A percentile compares a stretch with the other conserved stretches of the same genome.
Conservation (phyloP, 2,888 invertebrate species). For the Apamea anceps region DNA sequence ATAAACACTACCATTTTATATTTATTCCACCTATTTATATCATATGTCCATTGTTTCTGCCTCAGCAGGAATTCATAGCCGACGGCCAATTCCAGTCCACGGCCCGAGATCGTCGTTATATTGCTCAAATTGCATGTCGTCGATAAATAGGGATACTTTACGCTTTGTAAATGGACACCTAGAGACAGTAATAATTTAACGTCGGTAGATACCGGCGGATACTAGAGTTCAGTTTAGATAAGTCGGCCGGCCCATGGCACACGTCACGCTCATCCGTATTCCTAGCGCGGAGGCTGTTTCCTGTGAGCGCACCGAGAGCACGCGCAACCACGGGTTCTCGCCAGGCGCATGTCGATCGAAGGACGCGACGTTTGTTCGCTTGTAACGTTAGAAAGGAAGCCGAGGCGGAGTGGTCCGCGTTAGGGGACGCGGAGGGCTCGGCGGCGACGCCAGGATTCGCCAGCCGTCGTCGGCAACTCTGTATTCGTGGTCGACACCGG, state of each 20-base stretch:
- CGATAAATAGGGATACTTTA: constrained; percentile 73
- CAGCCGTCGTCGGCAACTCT: constrained; percentile 81
- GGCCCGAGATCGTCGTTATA: constrained; percentile 77
- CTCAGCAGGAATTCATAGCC: constrained; percentile 85
- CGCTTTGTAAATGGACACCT: constrained; percentile 69
- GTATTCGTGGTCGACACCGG: constrained; percentile 87
- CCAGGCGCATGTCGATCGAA: constrained; percentile 67
- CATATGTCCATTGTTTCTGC: constrained; percentile 87
- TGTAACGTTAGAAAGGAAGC: constrained; percentile 57
- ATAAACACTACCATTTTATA: constrained; percentile 83
- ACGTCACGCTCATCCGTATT: constrained; percentile 87
- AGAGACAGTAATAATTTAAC: constrained; percentile 73
- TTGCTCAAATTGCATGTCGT: constrained; percentile 77
- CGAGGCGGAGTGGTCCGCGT: constrained; percentile 53
- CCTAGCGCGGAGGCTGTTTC: constrained; percentile 85
- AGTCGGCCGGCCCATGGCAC: constrained; percentile 73
- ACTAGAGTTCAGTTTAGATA: constrained; percentile 72
- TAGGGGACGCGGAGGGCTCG: constrained; percentile 65
- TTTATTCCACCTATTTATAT: constrained; percentile 88
- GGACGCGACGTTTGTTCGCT: constrained; percentile 56
- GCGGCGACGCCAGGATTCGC: constrained; percentile 77
- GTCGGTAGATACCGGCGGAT: constrained; percentile 72
- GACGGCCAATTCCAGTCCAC: constrained; percentile 78
- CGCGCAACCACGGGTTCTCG: constrained; percentile 73
- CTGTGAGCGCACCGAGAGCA: constrained; percentile 79